Conservation (phyloP, 2,797 vertebrate genomes). For the Paramormyrops hopkinsi region DNA sequence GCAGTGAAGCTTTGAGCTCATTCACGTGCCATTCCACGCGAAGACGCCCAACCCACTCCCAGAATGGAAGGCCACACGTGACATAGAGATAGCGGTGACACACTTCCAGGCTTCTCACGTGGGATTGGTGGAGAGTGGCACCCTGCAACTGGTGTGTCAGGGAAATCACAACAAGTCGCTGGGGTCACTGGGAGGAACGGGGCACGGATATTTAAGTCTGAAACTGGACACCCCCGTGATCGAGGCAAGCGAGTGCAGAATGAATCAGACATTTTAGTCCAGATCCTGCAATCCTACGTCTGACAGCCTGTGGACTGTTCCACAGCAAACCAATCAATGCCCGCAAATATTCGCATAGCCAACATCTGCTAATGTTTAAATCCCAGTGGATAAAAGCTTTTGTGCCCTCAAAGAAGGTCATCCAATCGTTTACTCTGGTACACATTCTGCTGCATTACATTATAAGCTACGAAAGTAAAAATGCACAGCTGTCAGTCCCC, state of each 20-base stretch:
- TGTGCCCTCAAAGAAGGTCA: background rate
- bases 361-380: background rate
- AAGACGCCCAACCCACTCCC: background rate
- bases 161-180: background rate
- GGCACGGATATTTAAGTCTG: background rate
- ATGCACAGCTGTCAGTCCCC: background rate
- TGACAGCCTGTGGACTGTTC: background rate
- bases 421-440: background rate
- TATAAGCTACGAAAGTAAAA: background rate
- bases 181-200: background rate
- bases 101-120: background rate
- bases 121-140: background rate
- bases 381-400: background rate
- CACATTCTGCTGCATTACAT: background rate
- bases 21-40: background rate
- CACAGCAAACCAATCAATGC: background rate
- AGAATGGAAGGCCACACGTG: background rate
- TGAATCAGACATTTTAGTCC: background rate
- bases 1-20: background rate
- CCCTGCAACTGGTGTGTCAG: background rate
- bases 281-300: background rate
- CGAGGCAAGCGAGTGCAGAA: background rate
- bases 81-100: background rate
- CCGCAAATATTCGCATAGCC: background rate
- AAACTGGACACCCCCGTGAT: background rate